phyloP scores from a whole-genome alignment of 2,888 invertebrate species.

The Danaus chrysippus region DNA sequence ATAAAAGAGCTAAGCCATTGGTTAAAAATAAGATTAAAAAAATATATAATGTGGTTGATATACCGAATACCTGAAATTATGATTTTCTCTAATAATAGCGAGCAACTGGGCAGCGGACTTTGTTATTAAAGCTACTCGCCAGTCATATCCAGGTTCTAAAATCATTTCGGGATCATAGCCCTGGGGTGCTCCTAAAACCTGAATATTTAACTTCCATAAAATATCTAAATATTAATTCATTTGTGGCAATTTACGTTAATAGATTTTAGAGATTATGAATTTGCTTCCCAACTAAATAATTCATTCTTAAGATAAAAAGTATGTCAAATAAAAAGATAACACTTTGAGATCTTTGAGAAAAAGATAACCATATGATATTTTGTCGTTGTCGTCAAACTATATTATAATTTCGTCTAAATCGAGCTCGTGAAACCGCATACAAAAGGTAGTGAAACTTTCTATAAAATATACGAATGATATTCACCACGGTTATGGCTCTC shows the following conservation, averaged over 20 bases:
- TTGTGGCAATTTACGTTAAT: too few species aligned
- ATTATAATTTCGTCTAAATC: too few species aligned
- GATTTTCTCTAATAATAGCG: constrained; percentile 50
- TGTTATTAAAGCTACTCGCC: constrained; percentile 62
- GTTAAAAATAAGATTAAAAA: too few species aligned
- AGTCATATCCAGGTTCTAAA: constrained; percentile 47
- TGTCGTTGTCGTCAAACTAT: too few species aligned
- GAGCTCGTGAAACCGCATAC: neutral
- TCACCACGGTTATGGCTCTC: constrained; percentile 62
- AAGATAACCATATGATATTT: too few species aligned
- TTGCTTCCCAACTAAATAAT: too few species aligned
- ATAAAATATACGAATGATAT: constrained; percentile 15
- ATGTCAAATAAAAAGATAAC: too few species aligned
- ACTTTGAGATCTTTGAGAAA: too few species aligned
- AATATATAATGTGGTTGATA: neutral
- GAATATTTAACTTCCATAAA: constrained; percentile 9
- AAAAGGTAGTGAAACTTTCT: neutral
- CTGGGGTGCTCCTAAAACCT: constrained; percentile 51
- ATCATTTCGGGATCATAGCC: constrained; percentile 51
- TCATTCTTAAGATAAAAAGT: too few species aligned
- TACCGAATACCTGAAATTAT: constrained; percentile 57
- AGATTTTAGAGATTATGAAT: too few species aligned
- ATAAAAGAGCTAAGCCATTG: too few species aligned
- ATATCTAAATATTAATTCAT: too few species aligned
- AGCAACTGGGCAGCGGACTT: constrained; percentile 58